Percentiles rank a stretch among this genome's conserved stretches.
These are phyloP conservation scores for Muscina levida DNA, from an alignment of 2,888 invertebrate species.

Conservation along the genomic window DNA sequence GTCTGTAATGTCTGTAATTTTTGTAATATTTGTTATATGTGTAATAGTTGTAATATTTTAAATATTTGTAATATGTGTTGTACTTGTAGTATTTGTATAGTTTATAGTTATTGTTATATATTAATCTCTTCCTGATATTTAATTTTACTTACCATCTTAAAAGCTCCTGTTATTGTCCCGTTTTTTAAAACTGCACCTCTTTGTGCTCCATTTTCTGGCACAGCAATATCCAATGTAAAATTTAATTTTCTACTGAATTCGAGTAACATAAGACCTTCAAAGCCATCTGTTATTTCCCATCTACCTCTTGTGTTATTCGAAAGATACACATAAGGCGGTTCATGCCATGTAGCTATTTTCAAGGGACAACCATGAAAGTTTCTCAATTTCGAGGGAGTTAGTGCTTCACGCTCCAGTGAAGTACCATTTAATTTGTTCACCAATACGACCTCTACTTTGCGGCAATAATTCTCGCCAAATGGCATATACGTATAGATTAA, in stretches of 20 bases:
- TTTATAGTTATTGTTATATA: too few species aligned
- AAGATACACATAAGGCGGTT: conserved; percentile 65
- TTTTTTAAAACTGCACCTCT: conserved; percentile 55
- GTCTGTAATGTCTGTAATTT: too few species aligned
- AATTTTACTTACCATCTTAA: conserved; percentile 63
- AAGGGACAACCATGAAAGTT: conserved; percentile 73
- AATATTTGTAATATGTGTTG: too few species aligned
- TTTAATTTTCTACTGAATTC: conserved; percentile 47
- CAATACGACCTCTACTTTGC: conserved; percentile 34
- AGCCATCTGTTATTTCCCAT: conserved; percentile 48
- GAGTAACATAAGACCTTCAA: conserved; percentile 56
- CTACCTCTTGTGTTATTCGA: conserved; percentile 34
- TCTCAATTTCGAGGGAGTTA: conserved; percentile 70
- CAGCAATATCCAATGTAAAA: conserved; percentile 51
- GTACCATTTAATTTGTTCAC: conserved; percentile 47
- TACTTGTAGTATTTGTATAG: too few species aligned
- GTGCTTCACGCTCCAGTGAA: conserved; percentile 23
- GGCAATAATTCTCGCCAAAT: conserved; percentile 42
- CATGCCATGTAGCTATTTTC: conserved; percentile 66
- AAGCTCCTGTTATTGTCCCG: conserved; percentile 52
- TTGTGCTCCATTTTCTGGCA: conserved; percentile 56
- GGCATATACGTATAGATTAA: conserved; percentile 63
- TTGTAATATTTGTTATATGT: too few species aligned
- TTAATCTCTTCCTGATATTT: too few species aligned
- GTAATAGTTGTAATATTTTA: too few species aligned